These are phyloP conservation scores for Phaethon lepturus DNA, from an alignment of 2,113 vertebrate genomes.

Conservation along the genomic window DNA sequence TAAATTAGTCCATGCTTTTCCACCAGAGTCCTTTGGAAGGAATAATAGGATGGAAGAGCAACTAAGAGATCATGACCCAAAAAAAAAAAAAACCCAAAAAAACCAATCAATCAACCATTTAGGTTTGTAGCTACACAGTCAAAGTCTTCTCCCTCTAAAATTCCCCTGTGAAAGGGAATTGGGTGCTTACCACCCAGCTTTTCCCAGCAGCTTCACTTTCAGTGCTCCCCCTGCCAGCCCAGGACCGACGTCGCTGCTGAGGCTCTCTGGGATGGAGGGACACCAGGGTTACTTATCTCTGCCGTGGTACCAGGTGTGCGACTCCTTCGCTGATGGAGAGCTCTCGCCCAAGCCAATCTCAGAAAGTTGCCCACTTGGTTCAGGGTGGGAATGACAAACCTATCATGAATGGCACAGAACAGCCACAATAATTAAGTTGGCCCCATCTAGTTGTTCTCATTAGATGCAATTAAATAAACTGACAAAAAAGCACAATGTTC, in stretches of 20 bases:
- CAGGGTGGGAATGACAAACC: neutral
- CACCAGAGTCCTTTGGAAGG: neutral
- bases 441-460: neutral
- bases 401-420: fast-evolving
- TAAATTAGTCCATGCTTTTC: neutral
- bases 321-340: neutral
- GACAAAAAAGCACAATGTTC: fast-evolving
- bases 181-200: neutral
- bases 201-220: neutral
- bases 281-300: neutral
- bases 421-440: neutral
- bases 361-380: neutral
- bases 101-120: neutral
- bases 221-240: neutral
- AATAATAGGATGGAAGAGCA: neutral
- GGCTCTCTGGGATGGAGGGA: neutral
- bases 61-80: neutral
- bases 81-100: neutral
- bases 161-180: neutral
- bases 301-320: fast-evolving
- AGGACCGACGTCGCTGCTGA: neutral
- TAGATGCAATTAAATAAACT: neutral
- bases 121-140: neutral
- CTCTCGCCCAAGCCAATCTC: neutral
- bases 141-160: neutral